Evolutionary conservation across 2,888 invertebrate species (phyloP).

Genomic region (Dicranocentrus wangi): DNA sequence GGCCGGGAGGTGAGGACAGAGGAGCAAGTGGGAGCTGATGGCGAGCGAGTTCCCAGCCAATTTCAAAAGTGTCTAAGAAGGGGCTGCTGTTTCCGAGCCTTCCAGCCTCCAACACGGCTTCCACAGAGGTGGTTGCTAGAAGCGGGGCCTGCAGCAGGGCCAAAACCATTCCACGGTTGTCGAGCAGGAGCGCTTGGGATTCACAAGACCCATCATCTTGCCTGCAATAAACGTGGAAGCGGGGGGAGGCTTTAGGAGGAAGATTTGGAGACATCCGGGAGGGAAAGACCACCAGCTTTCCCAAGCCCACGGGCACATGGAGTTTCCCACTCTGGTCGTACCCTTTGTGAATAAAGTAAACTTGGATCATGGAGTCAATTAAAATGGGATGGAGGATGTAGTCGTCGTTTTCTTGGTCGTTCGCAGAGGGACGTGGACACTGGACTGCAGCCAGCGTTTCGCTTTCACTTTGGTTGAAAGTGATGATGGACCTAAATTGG

Average conservation of each 20-base stretch:
- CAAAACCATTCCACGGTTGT: too few species aligned
- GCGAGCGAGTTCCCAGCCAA: too few species aligned
- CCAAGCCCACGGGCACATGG: neutral
- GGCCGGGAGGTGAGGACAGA: too few species aligned
- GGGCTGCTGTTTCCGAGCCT: too few species aligned
- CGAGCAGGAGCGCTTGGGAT: slow-evolving; percentile 40
- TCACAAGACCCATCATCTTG: too few species aligned
- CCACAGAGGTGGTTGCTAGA: too few species aligned
- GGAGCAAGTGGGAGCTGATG: too few species aligned
- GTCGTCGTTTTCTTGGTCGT: neutral
- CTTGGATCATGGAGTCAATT: slow-evolving; percentile 21
- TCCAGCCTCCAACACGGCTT: too few species aligned
- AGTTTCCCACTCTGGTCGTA: neutral
- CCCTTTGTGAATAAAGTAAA: neutral
- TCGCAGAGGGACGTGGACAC: too few species aligned
- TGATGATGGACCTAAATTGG: too few species aligned
- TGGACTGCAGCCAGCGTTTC: slow-evolving; percentile 5
- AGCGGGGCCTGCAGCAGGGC: too few species aligned
- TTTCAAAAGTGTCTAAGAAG: too few species aligned
- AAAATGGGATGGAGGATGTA: slow-evolving; percentile 24
- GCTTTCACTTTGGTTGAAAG: neutral
- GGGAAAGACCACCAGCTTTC: neutral
- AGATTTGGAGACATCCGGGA: slow-evolving; percentile 10
- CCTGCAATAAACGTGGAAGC: slow-evolving; percentile 18
- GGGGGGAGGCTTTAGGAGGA: neutral